These are phyloP conservation scores for Anthopleura xanthogrammica DNA, from an alignment of 92 coral and sea anemone species.

Conservation along the genomic window DNA sequence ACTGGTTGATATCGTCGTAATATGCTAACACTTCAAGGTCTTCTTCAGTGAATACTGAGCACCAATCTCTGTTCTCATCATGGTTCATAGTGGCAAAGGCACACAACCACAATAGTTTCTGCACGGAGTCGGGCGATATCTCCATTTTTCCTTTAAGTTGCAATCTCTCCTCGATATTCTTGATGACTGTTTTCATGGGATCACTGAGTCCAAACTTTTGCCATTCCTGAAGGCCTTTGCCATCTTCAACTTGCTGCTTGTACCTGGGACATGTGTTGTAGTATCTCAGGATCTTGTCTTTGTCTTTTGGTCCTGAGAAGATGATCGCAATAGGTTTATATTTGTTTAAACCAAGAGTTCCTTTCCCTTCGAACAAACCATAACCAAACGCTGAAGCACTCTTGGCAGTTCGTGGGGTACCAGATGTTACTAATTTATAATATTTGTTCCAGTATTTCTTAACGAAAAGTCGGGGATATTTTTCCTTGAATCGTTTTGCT, in stretches of 20 bases:
- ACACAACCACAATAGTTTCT: slow-evolving; percentile 62
- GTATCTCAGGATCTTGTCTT: slow-evolving; percentile 68
- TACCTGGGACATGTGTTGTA: slow-evolving; percentile 67
- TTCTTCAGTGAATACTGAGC: slow-evolving; percentile 65
- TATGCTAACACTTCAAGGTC: slow-evolving; percentile 77
- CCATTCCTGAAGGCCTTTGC: slow-evolving; percentile 36
- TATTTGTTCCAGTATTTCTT: slow-evolving; percentile 68
- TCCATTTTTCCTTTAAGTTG: slow-evolving; percentile 45
- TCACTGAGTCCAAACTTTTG: slow-evolving; percentile 26
- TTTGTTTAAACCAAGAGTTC: slow-evolving; percentile 50
- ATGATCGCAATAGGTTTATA: slow-evolving; percentile 82
- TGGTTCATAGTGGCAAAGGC: slow-evolving; percentile 80
- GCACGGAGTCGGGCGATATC: slow-evolving; percentile 42
- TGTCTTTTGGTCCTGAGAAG: slow-evolving; percentile 62
- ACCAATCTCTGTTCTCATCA: slow-evolving; percentile 56
- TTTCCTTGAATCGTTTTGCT: slow-evolving; percentile 63
- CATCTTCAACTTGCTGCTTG: slow-evolving; percentile 36
- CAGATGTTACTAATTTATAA: slow-evolving; percentile 74
- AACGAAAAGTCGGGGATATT: slow-evolving; percentile 54
- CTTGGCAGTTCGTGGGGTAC: slow-evolving; percentile 69
- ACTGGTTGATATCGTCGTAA: slow-evolving; percentile 63
- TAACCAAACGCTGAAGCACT: slow-evolving; percentile 87
- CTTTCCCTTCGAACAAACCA: slow-evolving; percentile 81
- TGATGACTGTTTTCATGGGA: slow-evolving; percentile 55
- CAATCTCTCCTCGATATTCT: slow-evolving; percentile 60